Evolutionary conservation across 1,140 invertebrate species (phyloP), one percentile per base, ranked within the genome.

Genomic region (Lordiphosa collinella): DNA sequence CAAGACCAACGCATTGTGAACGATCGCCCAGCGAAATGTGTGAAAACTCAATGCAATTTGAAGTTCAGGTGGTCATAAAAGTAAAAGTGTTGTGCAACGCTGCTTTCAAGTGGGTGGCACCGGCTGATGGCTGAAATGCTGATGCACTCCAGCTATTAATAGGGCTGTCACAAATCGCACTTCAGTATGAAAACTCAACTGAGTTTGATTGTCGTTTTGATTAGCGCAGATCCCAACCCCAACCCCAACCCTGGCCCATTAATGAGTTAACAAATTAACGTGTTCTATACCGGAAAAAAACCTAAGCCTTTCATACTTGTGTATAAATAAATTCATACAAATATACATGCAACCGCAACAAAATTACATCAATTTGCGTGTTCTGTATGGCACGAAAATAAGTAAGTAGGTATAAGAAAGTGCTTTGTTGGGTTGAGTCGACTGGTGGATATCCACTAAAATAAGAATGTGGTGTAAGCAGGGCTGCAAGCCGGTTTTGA

Each of bases 231-330:
- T 7, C 44, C 12, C 16, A 18, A 47, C 8, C 8, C 13, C 12
- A 12, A 46, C 34, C n/a, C 6, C 41, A 59, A 35, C 48, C 40
- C 46, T 11, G 7, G 10, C 34, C 49, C 56, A 50, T 79, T 79
- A 74, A 65, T 74, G 64, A 60, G 53, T 32, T 49, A 80, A 50
- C 71, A 63, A 84, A 82, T 82, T 82, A 82, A 60, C 63, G 78
- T 82, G 76, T 84, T 84, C 78, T 61, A 51, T 68, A 58, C 62
- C 60, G 78, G 58, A 84, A 69, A 69, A 78, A 68, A 56, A 72
- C 52, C 35, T 16, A 18, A 16, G 43, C 47, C 47, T 56, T 56
- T 51, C 41, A 36, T 55, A 55, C 63, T 54, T 25, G 12, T 44
- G 32, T 36, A 25, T 41, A 64, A 36, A 56, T 57, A 48, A 53